Evolutionary conservation across 2,888 invertebrate species (phyloP).

Genomic region (Teleiodes luculella): DNA sequence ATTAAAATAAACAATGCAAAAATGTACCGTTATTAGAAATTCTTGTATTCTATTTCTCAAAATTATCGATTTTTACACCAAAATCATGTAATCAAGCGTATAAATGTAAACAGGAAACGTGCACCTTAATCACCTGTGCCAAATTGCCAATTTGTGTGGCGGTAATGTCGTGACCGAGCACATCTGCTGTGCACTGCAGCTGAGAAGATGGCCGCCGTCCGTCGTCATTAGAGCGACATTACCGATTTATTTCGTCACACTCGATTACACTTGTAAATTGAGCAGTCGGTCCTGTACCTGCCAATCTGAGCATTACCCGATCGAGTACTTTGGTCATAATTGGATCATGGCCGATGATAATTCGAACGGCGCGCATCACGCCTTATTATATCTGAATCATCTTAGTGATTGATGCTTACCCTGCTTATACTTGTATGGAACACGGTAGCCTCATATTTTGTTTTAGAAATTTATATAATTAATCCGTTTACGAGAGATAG

Average conservation of each 20-base stretch:
- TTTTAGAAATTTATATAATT: neutral
- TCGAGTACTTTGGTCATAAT: neutral
- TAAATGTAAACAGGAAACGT: neutral
- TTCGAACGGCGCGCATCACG: slow-evolving; percentile 1
- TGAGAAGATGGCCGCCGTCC: slow-evolving; percentile 20
- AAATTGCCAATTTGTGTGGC: slow-evolving; percentile 3
- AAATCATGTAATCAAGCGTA: neutral
- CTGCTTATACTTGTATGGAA: neutral
- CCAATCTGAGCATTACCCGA: neutral
- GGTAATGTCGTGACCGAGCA: slow-evolving; percentile 5
- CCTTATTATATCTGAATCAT: neutral
- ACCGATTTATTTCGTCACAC: slow-evolving; percentile 52
- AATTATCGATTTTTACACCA: neutral
- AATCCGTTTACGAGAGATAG: too few relatives aligned
- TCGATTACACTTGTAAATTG: slow-evolving; percentile 30
- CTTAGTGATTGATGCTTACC: neutral
- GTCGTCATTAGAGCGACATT: slow-evolving; percentile 49
- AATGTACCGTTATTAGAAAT: too few relatives aligned
- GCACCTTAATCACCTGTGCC: slow-evolving; percentile 7
- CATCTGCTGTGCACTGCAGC: slow-evolving; percentile 21
- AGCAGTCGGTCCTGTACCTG: slow-evolving; percentile 3
- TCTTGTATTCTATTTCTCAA: too few relatives aligned
- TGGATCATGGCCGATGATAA: slow-evolving; percentile 5
- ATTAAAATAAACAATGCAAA: neutral
- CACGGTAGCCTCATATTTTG: neutral